Base-by-base conservation (phyloP, 2,113 vertebrate species). In the Willisornis vidua region DNA sequence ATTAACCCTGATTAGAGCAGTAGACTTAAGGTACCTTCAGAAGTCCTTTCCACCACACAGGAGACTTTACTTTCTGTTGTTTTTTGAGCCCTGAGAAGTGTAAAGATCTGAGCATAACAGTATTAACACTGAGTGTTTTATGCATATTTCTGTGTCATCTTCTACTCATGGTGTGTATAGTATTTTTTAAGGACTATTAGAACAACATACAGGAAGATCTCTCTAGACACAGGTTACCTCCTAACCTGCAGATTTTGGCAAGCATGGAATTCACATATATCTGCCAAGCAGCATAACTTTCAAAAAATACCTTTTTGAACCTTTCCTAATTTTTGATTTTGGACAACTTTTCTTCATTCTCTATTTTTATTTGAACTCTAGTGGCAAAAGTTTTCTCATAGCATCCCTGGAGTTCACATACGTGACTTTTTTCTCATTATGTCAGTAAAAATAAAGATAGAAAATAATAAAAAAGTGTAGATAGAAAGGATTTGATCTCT, bases 11-110 rank as follows among this genome's bases (percentile, higher is more conserved):
- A 25, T 19, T 55, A 1, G 1, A 92, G 33, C 51, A 68, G 19
- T 8, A 37, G 20, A 35, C 18, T 24, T 29, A 67, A 59, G 4
- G 18, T 43, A 54, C 19, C 4, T 35, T 25, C 59, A 63, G 43
- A 74, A 3, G 10, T 59, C 18, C 14, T 63, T 45, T 54, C 19
- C 13, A n/a, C 7, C 24, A 22, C 5, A 43, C 80, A 89, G 26
- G 15, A 45, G 33, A 22, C 28, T 70, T 84, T 31, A 6, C 5
- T 66, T 55, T 6, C 8, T 26, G 55, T 24, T 25, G 2, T 48
- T 16, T 6, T 55, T 66, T 3, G 0, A 3, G 2, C 14, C 3
- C 23, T 20, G 2, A 52, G 51, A 84, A 70, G 24, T 17, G 14
- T 39, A 80, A 84, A 55, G 13, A 5, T 54, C 17, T 63, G 8